phyloP scores from a whole-genome alignment of 2,888 invertebrate genomes.

The Muschampia plurimacula region DNA sequence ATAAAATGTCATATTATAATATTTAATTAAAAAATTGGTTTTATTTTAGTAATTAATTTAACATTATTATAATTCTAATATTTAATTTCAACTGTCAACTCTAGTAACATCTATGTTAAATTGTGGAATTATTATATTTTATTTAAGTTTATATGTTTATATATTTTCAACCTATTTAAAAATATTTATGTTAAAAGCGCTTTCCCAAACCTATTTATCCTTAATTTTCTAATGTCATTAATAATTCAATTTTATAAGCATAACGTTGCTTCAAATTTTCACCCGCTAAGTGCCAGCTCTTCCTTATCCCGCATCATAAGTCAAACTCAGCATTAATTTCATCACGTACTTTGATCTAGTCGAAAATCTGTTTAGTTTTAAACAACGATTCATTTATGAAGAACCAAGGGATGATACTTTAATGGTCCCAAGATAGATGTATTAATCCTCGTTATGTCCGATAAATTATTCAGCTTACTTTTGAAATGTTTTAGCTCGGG shows the following conservation, averaged over 20 bases:
- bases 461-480: slow-evolving; percentile 73
- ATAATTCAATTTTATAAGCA: slow-evolving; percentile 38
- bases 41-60: too few species aligned
- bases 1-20: too few species aligned
- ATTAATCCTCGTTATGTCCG: slow-evolving; percentile 75
- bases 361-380: slow-evolving; percentile 44
- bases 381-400: slow-evolving; percentile 48
- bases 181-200: slow-evolving; percentile 5
- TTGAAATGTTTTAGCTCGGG: slow-evolving; percentile 34
- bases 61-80: too few species aligned
- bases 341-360: slow-evolving; percentile 50
- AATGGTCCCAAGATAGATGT: slow-evolving; percentile 59
- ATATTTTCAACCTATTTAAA: not conserved
- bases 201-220: slow-evolving; percentile 2
- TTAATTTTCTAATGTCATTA: slow-evolving; percentile 28
- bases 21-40: too few species aligned
- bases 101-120: too few species aligned
- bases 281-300: slow-evolving; percentile 32
- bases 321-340: slow-evolving; percentile 48
- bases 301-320: slow-evolving; percentile 39
- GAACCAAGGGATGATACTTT: slow-evolving; percentile 60
- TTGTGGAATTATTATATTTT: too few species aligned
- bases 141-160: not conserved
- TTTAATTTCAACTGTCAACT: too few species aligned
- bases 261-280: slow-evolving; percentile 31